Evolutionary conservation across 2,113 vertebrate species (phyloP).

Genomic region (Tetrax tetrax): DNA sequence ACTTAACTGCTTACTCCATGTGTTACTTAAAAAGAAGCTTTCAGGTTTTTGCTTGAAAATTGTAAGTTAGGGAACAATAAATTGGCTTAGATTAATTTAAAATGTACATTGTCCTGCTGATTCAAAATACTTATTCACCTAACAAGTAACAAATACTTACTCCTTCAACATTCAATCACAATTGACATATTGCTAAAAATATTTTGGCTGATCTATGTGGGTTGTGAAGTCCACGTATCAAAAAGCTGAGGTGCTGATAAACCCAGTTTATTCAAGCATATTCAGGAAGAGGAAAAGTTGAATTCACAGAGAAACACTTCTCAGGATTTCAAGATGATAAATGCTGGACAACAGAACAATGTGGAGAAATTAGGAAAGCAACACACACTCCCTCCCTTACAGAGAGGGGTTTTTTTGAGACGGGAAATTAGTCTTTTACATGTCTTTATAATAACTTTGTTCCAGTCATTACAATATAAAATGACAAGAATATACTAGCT

Average conservation of each 20-base stretch:
- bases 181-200: not conserved
- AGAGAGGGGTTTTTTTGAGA: not conserved
- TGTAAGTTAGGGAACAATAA: not conserved
- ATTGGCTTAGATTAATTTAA: not conserved
- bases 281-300: not conserved
- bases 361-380: not conserved
- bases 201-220: not conserved
- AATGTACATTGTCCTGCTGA: not conserved
- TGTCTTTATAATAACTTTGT: not conserved
- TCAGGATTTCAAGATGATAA: not conserved
- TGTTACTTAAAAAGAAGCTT: not conserved
- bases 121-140: not conserved
- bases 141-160: not conserved
- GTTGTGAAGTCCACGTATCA: not conserved
- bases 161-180: not conserved
- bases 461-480: not conserved
- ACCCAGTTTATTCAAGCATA: not conserved
- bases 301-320: not conserved
- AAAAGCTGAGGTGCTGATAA: not conserved
- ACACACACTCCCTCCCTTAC: accelerated
- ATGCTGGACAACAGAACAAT: accelerated
- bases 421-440: not conserved
- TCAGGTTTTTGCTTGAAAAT: not conserved
- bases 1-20: not conserved
- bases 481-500: not conserved